phyloP scores from a whole-genome alignment of 2,888 invertebrate genomes.

The Plusia festucae region DNA sequence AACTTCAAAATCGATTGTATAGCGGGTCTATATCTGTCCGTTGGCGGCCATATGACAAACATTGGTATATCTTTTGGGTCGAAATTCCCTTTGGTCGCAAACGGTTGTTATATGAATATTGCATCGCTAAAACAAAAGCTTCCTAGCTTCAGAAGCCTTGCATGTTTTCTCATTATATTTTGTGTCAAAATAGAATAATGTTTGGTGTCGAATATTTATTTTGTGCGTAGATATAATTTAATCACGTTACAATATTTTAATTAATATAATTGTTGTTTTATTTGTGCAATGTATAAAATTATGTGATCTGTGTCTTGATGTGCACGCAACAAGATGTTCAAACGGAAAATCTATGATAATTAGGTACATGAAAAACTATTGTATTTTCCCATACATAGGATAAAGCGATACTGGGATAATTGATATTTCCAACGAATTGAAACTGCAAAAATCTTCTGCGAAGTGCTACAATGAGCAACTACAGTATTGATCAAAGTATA shows the following conservation, averaged over 20 bases:
- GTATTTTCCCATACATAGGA: no score
- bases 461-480: background rate
- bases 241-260: conserved; percentile 25
- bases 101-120: conserved; percentile 63
- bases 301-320: conserved; percentile 25
- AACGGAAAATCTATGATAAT: background rate
- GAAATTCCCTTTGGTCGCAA: conserved; percentile 49
- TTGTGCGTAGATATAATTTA: conserved; percentile 37
- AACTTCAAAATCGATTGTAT: conserved; percentile 56
- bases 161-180: conserved; percentile 75
- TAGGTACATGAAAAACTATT: background rate
- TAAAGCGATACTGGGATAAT: no score
- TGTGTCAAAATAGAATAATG: conserved; percentile 62
- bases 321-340: conserved; percentile 42
- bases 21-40: conserved; percentile 29
- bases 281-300: conserved; percentile 21
- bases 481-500: background rate
- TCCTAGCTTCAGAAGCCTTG: conserved; percentile 79
- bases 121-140: conserved; percentile 78
- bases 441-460: background rate
- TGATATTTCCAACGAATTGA: no score
- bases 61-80: conserved; percentile 43
- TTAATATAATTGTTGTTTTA: conserved; percentile 16
- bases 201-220: conserved; percentile 61
- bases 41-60: conserved; percentile 50